phyloP scores from a whole-genome alignment of 2,797 vertebrate genomes.

The Rhinophrynus dorsalis region DNA sequence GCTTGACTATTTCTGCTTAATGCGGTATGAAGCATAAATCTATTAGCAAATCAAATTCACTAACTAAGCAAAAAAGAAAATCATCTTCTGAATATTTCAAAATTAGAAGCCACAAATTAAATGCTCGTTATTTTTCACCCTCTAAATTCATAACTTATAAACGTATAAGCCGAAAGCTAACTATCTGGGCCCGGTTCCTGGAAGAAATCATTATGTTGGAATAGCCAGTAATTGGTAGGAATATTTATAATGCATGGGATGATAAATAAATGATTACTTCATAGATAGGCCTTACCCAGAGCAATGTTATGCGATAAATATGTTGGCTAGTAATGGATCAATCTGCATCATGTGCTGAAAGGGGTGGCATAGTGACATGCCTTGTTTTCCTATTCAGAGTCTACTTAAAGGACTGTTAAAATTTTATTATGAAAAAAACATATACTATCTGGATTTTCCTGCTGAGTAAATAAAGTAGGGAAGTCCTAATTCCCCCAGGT shows the following conservation, averaged over 20 bases:
- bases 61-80: neutral
- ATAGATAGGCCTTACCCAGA: neutral
- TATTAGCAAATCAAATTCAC: too few species aligned
- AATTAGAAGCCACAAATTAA: neutral
- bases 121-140: neutral
- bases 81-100: neutral
- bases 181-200: neutral
- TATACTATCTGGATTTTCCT: too few species aligned
- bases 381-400: too few species aligned
- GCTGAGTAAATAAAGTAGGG: too few species aligned
- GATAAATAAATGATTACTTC: slow-evolving; percentile 34
- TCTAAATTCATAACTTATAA: neutral
- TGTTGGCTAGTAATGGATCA: neutral
- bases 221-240: slow-evolving; percentile 9
- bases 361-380: too few species aligned
- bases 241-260: slow-evolving; percentile 24
- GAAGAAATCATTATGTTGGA: slow-evolving; percentile 15
- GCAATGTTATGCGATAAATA: neutral
- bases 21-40: too few species aligned
- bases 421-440: too few species aligned
- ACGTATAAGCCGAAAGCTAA: neutral
- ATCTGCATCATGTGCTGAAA: neutral
- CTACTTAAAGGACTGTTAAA: too few species aligned
- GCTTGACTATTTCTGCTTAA: too few species aligned
- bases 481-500: too few species aligned